A percentile compares a stretch with the other conserved stretches of the same genome.
Conservation (phyloP, 1,140 invertebrate genomes). For the Oreohelix idahoensis region DNA sequence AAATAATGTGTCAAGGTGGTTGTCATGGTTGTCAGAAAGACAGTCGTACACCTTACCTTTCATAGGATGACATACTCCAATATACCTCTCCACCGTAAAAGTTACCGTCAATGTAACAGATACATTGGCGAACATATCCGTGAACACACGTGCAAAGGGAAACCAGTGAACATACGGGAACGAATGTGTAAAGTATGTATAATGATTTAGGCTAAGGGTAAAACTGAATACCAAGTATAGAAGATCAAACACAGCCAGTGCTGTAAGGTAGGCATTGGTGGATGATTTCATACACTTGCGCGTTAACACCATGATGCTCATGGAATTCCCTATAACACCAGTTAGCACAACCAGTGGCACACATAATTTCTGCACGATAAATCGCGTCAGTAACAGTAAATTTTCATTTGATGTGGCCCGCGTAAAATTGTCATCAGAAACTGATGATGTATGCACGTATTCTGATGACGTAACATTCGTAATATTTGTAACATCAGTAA, state of each 20-base stretch:
- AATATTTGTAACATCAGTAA: too few relatives aligned
- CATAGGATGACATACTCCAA: constrained; percentile 84
- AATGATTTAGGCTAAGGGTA: constrained; percentile 71
- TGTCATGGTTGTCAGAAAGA: too few relatives aligned
- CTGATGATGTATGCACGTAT: background rate
- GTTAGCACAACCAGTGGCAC: constrained; percentile 85
- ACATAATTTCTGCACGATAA: constrained; percentile 40
- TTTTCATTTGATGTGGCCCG: background rate
- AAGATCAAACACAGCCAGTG: constrained; percentile 89
- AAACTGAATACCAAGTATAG: constrained; percentile 81
- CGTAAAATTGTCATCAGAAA: background rate
- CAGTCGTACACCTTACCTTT: too few relatives aligned
- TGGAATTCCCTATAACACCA: constrained; percentile 88
- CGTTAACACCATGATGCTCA: constrained; percentile 88
- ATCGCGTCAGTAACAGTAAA: constrained; percentile 31
- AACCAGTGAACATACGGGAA: constrained; percentile 63
- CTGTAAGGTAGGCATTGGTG: constrained; percentile 91
- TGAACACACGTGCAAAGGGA: constrained; percentile 77
- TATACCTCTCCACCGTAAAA: constrained; percentile 85
- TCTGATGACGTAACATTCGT: too few relatives aligned
- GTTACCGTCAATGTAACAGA: constrained; percentile 83
- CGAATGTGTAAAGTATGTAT: constrained; percentile 78
- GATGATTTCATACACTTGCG: constrained; percentile 92
- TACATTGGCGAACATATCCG: constrained; percentile 79
- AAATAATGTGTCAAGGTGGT: too few relatives aligned